Conservation (phyloP, 1,140 invertebrate genomes). For the Diabrotica virgifera region DNA sequence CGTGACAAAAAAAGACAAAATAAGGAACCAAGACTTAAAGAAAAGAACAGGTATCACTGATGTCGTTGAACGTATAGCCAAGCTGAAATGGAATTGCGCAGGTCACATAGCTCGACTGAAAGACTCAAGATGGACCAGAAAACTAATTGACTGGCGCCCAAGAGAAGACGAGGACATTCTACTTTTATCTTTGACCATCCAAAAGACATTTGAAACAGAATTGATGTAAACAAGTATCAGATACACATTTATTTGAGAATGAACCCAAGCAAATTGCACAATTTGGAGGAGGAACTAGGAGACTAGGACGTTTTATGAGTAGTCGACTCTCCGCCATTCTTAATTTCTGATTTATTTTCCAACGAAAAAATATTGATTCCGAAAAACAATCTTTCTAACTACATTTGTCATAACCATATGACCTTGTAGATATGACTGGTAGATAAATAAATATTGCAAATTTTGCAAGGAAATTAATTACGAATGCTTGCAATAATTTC, state of each 20-base stretch:
- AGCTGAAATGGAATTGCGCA: too few relatives aligned
- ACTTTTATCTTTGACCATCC: slow-evolving; percentile 93
- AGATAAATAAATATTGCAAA: too few relatives aligned
- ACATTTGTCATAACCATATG: slow-evolving; percentile 2
- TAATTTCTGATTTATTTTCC: not conserved
- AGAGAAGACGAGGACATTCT: too few relatives aligned
- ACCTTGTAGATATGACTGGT: not conserved
- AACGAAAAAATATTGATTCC: not conserved
- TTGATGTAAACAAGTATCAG: slow-evolving; percentile 87
- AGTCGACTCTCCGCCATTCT: slow-evolving; percentile 37
- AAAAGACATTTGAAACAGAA: slow-evolving; percentile 91
- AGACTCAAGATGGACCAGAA: too few relatives aligned
- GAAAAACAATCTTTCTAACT: not conserved
- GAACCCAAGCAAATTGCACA: slow-evolving; percentile 90
- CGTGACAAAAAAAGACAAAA: too few relatives aligned
- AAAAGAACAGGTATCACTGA: too few relatives aligned
- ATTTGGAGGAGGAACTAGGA: slow-evolving; percentile 71
- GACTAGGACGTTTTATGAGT: slow-evolving; percentile 37
- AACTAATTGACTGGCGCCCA: too few relatives aligned
- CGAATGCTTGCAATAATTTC: too few relatives aligned
- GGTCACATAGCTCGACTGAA: too few relatives aligned
- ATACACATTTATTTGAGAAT: slow-evolving; percentile 84
- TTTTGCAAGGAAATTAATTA: too few relatives aligned
- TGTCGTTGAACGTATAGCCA: too few relatives aligned
- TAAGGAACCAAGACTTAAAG: too few relatives aligned